These are phyloP conservation scores for Drosophila bunnanda DNA, from an alignment of 2,888 invertebrate genomes.

Conservation along the genomic window DNA sequence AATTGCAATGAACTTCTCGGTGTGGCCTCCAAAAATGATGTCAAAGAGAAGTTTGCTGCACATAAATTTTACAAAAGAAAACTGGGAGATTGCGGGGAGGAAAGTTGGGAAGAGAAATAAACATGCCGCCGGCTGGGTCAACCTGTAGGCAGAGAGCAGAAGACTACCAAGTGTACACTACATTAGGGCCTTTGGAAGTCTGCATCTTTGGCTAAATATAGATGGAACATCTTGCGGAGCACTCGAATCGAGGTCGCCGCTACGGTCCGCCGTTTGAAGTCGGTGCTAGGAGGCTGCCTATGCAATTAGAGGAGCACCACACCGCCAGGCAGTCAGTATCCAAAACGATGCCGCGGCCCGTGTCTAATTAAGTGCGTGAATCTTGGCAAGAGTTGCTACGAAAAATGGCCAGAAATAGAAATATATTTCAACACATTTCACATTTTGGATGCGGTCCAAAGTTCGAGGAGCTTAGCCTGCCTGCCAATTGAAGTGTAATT, in stretches of 20 bases:
- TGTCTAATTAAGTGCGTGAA: conserved; percentile 77
- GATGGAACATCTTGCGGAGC: conserved; percentile 49
- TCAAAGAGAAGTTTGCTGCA: conserved; percentile 38
- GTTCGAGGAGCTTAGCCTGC: conserved; percentile 38
- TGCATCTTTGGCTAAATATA: conserved; percentile 62
- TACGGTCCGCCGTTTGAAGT: conserved; percentile 63
- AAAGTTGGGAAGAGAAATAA: conserved; percentile 5
- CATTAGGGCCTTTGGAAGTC: conserved; percentile 21
- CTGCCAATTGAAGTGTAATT: conserved; percentile 54
- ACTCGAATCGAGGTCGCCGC: conserved; percentile 66
- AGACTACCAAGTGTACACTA: conserved; percentile 21
- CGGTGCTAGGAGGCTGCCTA: conserved; percentile 47
- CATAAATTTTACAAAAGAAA: conserved; percentile 57
- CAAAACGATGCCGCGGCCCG: conserved; percentile 53
- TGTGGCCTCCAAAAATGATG: conserved; percentile 72
- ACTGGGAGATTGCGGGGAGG: conserved; percentile 5
- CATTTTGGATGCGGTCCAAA: conserved; percentile 45
- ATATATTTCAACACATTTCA: conserved; percentile 64
- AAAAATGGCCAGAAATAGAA: conserved; percentile 62
- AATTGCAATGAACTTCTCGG: conserved; percentile 67
- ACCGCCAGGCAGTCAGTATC: conserved; percentile 21
- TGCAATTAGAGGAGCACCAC: conserved; percentile 65
- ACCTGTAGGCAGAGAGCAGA: conserved; percentile 34
- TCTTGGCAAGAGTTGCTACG: conserved; percentile 66
- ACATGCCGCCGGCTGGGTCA: conserved; percentile 39